Base-by-base conservation (phyloP, 2,797 vertebrate species). In the Hippocampus kuda region DNA sequence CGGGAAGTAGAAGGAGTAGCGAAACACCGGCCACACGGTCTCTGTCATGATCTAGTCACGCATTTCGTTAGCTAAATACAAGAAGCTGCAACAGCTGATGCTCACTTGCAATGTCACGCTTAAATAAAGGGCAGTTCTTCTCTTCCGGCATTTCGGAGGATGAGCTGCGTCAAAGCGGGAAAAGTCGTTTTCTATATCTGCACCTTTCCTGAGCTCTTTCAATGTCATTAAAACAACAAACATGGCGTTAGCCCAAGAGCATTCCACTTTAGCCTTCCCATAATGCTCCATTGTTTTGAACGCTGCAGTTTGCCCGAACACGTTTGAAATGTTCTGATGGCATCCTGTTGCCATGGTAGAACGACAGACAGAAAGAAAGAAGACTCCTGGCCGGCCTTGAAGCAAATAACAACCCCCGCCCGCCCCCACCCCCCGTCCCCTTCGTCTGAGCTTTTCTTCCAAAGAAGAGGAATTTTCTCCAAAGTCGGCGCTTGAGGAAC, bases 401-500 rank as follows among this genome's bases (percentile, higher is more conserved):
- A 42, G 62, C 41, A 42, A 18, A 48, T 27, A 48, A 48, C n/a
- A 8, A n/a, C 42, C 24, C 44, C 63, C 63, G 13, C 2, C 27
- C 16, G 1, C 53, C 53, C 22, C 22, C 53, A 9, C 62, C 13
- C 62, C 13, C 12, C 62, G 34, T 30, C 30, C 59, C 30, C 27
- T 34, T 20, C 24, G 8, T 44, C 24, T 27, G 44, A 65, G 63
- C 42, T 65, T 65, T 65, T 48, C 42, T 27, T 13, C 41, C 63
- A 46, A 65, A 26, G 42, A 44, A 7, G 8, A 64, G 63, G 63
- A 65, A 65, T 65, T 48, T 65, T 46, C 41, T 44, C 38, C 61
- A 44, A 63, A 63, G 38, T 63, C 1, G 34, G 44, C 63, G 15
- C 44, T 75, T 72, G 76, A 83, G 77, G 71, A 85, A 74, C 72